phyloP scores from a whole-genome alignment of 2,888 invertebrate species.

The Syrphus vitripennis region DNA sequence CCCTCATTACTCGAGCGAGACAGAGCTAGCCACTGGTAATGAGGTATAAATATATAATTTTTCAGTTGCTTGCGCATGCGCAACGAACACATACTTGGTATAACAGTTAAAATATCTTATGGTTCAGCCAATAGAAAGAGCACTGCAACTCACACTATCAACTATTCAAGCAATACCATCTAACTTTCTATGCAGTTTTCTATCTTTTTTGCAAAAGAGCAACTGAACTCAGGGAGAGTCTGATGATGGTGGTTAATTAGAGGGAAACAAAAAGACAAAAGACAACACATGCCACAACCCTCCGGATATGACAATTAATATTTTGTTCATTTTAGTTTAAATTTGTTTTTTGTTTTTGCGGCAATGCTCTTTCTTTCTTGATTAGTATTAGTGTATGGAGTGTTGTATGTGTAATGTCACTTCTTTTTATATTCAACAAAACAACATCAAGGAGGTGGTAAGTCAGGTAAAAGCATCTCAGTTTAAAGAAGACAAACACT shows the following conservation, averaged over 20 bases:
- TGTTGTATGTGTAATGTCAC: slow-evolving; percentile 65
- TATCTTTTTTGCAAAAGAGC: slow-evolving; percentile 59
- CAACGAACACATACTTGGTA: slow-evolving; percentile 37
- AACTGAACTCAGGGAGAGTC: slow-evolving; percentile 31
- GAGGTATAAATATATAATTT: slow-evolving; percentile 62
- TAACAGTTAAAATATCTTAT: slow-evolving; percentile 51
- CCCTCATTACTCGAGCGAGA: slow-evolving; percentile 69
- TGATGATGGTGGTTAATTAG: slow-evolving; percentile 55
- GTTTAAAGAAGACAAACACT: not conserved
- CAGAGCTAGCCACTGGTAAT: slow-evolving; percentile 66
- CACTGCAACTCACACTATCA: slow-evolving; percentile 61
- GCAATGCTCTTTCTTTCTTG: slow-evolving; percentile 61
- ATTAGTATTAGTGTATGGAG: not conserved
- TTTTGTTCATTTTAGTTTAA: slow-evolving; percentile 20
- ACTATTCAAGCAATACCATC: slow-evolving; percentile 22
- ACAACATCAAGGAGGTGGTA: slow-evolving; percentile 53
- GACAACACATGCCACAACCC: slow-evolving; percentile 66
- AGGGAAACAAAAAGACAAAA: slow-evolving; percentile 67
- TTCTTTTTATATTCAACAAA: not conserved
- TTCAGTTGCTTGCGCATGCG: slow-evolving; percentile 22
- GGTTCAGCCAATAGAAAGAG: slow-evolving; percentile 58
- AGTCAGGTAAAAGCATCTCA: slow-evolving; percentile 23
- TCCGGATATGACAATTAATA: slow-evolving; percentile 70
- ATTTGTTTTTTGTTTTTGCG: slow-evolving; percentile 19
- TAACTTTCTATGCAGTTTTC: slow-evolving; percentile 71